Evolutionary conservation across 2,113 vertebrate genomes (phyloP), one percentile per base, ranked within the genome.

Genomic region (Glareola pratincola): DNA sequence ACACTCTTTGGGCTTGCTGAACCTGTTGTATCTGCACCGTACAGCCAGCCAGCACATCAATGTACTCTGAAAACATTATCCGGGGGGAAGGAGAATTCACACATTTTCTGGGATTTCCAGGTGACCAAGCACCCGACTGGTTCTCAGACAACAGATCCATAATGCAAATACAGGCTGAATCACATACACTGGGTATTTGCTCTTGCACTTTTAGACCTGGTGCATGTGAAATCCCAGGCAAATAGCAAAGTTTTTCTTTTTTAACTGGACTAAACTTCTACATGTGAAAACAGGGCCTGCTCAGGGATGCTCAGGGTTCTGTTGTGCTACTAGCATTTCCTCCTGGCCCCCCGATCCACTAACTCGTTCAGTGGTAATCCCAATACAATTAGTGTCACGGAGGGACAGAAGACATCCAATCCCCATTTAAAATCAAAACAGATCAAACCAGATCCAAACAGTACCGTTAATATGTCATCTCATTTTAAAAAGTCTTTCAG

Each of bases 11-110:
- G 66, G 21, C 53, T 75, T 68, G 75, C 37, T 66, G 45, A 80
- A 80, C 14, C 24, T 0, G 0, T 39, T 5, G 30, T 14, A 75
- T 5, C 14, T 3, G 8, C 83, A 36, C 53, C 20, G 45, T 39
- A 34, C 53, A 27, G 47, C 24, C 57, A 72, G 59, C 9, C 53
- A 36, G 68, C 29, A 39, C 14, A 24, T 36, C 41, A 62, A 34
- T 14, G 30, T 24, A 23, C 56, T 50, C 26, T 56, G 62, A 62
- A 81, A 74, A 80, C 7, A 30, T 27, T 23, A 22, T 14, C 14
- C 30, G 22, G 8, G 11, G 11, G 14, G 12, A 75, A 71, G 21
- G 14, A 75, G n/a, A 86, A 41, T 36, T 23, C 37, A 67, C 53
- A 47, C 30, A 48, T 36, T 39, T 41, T 47, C n/a, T 68, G 75